Evolutionary conservation across 2,797 vertebrate genomes (phyloP), one percentile per base, ranked within the genome.

Genomic region (Lacerta bilineata): DNA sequence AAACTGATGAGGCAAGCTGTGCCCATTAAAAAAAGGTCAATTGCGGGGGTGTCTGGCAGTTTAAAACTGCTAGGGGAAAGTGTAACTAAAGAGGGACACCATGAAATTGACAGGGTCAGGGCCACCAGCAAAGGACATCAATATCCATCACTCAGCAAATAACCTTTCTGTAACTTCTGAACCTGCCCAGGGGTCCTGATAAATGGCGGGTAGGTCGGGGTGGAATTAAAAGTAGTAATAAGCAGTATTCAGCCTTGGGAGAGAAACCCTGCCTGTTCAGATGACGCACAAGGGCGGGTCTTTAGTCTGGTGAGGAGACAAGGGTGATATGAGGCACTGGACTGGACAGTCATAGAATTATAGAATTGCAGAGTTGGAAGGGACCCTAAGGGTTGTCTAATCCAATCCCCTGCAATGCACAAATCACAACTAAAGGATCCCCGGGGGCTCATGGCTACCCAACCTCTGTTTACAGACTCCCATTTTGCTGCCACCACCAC

Each of bases 61-160:
- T 93, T 66, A 27, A 61, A 90, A 69, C 75, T 85, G 0, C 92
- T 83, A 92, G 94, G 92, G 0, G 92, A 91, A 91, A 96, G 93
- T 85, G 89, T 94, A 95, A 94, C 72, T 88, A 91, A 93, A 74
- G 87, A 94, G 85, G 91, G 92, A 93, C 92, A 90, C 84, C 39
- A 79, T n/a, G 80, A 94, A 96, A 95, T 90, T 90, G 96, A 96
- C 36, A 80, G 93, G 94, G 95, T 93, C 88, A 90, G 93, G 90
- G 87, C 59, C 92, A 61, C 91, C 86, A 55, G 90, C 46, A 93
- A 79, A 88, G 91, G 90, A 87, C 93, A 94, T 93, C 94, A 86
- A 94, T 96, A 96, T 88, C 95, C 92, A 92, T 94, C 94, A 94
- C 92, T 96, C 93, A 93, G 84, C 85, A 86, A 27, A 75, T 88